These are phyloP conservation scores for Anniella stebbinsi DNA, from an alignment of 2,797 vertebrate genomes.

Conservation along the genomic window DNA sequence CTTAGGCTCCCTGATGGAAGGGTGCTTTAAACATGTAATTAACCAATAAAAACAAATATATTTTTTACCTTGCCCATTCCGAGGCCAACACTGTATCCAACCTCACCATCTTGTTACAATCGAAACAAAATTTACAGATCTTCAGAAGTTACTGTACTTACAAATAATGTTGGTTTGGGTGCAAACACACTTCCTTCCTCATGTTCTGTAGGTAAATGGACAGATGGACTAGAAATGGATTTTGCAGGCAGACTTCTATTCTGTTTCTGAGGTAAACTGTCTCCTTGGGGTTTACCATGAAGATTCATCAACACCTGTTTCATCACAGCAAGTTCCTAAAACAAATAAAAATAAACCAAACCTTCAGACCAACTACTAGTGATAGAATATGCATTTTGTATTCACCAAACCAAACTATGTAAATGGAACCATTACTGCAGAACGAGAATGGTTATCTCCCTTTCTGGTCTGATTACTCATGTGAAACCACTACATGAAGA, in stretches of 20 bases:
- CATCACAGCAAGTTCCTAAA: conserved; percentile 93
- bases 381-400: conserved; percentile 48
- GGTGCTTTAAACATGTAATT: not conserved
- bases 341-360: conserved; percentile 36
- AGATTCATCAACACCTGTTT: conserved; percentile 91
- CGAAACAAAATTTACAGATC: conserved; percentile 23
- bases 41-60: not conserved
- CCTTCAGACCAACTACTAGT: conserved; percentile 45
- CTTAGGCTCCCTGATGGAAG: not conserved
- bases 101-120: not conserved
- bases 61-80: no score
- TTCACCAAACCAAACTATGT: conserved; percentile 1
- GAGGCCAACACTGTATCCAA: not conserved
- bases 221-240: conserved; percentile 65
- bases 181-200: conserved; percentile 82
- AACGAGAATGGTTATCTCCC: conserved; percentile 30
- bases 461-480: conserved; percentile 40
- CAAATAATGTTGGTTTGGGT: conserved; percentile 94
- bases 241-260: conserved; percentile 58
- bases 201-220: conserved; percentile 67
- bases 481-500: conserved; percentile 32
- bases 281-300: conserved; percentile 76
- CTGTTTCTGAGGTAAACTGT: conserved; percentile 71
- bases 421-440: conserved; percentile 22
- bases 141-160: conserved; percentile 80